A percentile compares a stretch with the other conserved stretches of the same genome.
Evolutionary conservation across 2,888 invertebrate species (phyloP).

Genomic region (Ischnura elegans): DNA sequence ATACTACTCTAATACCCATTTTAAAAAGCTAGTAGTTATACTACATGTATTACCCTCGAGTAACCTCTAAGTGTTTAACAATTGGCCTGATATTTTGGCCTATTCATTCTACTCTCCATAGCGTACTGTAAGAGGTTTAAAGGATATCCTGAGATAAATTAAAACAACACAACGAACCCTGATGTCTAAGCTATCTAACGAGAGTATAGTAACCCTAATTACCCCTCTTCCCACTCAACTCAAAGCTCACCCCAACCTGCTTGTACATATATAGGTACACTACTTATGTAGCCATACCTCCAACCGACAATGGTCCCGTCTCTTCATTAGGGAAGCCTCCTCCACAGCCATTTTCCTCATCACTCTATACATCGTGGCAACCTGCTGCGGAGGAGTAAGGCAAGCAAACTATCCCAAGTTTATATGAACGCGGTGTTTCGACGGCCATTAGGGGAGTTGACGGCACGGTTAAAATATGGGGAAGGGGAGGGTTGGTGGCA

Average conservation of each 20-base stretch:
- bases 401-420: slow-evolving; percentile 11
- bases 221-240: background rate
- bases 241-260: background rate
- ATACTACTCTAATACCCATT: too few relatives aligned
- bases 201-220: too few relatives aligned
- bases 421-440: slow-evolving; percentile 26
- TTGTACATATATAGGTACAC: background rate
- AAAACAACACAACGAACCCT: too few relatives aligned
- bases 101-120: too few relatives aligned
- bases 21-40: too few relatives aligned
- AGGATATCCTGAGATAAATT: too few relatives aligned
- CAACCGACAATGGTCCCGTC: background rate
- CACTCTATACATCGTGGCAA: background rate
- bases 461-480: background rate
- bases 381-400: background rate
- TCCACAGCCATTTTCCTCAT: background rate
- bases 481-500: background rate
- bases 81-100: too few relatives aligned
- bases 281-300: background rate
- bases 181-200: too few relatives aligned
- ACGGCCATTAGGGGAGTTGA: slow-evolving; percentile 29
- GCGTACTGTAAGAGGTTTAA: too few relatives aligned
- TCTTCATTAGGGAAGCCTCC: background rate
- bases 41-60: too few relatives aligned
- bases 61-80: too few relatives aligned